phyloP scores from a whole-genome alignment of 1,140 invertebrate species.

The Danaus plexippus region DNA sequence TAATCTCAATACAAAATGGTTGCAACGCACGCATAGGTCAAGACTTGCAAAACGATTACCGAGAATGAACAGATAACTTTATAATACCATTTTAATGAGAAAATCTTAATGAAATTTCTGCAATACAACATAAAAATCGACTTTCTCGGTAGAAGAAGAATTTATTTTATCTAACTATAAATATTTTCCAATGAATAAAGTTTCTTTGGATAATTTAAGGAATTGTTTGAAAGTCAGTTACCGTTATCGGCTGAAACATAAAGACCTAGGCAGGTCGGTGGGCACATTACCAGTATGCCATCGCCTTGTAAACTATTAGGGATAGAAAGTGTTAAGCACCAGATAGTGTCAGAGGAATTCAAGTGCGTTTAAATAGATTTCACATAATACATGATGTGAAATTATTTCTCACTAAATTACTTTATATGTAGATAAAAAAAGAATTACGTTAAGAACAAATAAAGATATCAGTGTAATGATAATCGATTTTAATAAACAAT shows the following conservation, averaged over 20 bases:
- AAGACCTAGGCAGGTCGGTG: too few relatives aligned
- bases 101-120: neutral
- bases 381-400: too few relatives aligned
- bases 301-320: constrained; percentile 18
- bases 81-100: too few relatives aligned
- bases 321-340: constrained; percentile 14
- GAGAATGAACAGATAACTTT: too few relatives aligned
- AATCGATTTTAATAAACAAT: too few relatives aligned
- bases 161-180: too few relatives aligned
- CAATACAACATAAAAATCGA: neutral
- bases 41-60: neutral
- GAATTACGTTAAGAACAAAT: too few relatives aligned
- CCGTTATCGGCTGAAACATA: too few relatives aligned
- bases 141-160: neutral
- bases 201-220: neutral
- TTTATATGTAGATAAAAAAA: too few relatives aligned
- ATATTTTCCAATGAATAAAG: constrained; percentile 6
- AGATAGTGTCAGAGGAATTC: constrained; percentile 13
- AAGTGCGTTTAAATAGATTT: neutral
- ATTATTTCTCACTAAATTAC: too few relatives aligned
- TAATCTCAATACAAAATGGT: constrained; percentile 20
- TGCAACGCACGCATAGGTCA: constrained; percentile 14
- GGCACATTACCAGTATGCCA: constrained; percentile 5
- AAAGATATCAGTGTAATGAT: too few relatives aligned
- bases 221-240: too few relatives aligned